phyloP scores from a whole-genome alignment of 2,113 vertebrate genomes.

The Hippopotamus amphibius region DNA sequence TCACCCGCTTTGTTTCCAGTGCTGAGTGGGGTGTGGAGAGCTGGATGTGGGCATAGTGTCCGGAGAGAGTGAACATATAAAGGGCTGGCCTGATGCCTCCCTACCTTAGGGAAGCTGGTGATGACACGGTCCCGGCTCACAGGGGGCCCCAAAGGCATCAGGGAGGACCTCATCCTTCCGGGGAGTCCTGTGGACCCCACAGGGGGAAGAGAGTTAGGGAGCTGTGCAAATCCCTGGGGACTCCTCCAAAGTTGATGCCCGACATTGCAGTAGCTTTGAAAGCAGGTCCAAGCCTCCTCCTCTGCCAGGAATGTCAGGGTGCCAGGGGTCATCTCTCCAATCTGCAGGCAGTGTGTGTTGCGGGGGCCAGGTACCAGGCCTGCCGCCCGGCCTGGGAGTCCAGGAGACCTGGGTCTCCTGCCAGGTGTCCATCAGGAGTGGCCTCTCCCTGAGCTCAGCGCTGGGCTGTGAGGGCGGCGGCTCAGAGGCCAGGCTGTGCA shows the following conservation, averaged over 20 bases:
- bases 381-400: neutral
- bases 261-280: neutral
- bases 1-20: neutral
- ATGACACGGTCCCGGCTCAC: slow-evolving; percentile 91
- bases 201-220: neutral
- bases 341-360: neutral
- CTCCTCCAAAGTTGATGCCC: neutral
- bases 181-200: slow-evolving; percentile 34
- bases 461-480: neutral
- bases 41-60: neutral
- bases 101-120: slow-evolving; percentile 92
- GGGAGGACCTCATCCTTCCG: slow-evolving; percentile 83
- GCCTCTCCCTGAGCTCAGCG: neutral
- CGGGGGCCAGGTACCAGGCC: neutral
- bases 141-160: slow-evolving; percentile 83
- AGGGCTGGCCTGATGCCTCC: neutral
- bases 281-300: neutral
- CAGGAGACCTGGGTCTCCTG: neutral
- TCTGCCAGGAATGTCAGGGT: neutral
- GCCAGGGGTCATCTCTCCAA: neutral
- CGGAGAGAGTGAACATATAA: neutral
- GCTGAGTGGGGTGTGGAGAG: neutral
- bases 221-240: neutral
- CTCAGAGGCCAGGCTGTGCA: neutral
- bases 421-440: neutral